Base-by-base conservation (phyloP, 2,888 invertebrate genomes). In the Odontocerum albicorne region DNA sequence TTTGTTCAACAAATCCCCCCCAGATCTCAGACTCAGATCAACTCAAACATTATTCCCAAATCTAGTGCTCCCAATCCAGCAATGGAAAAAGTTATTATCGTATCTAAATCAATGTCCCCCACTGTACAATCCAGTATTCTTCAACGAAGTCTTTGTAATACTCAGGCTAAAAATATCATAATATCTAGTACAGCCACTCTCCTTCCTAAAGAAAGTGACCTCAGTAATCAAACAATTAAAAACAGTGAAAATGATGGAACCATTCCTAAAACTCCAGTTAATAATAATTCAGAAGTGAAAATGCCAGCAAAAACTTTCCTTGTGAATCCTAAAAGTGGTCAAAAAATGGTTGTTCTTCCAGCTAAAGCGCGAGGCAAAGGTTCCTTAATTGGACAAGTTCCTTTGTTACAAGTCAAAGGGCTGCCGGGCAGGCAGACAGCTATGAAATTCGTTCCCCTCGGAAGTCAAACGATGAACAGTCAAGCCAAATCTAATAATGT, bases 261-360 rank as follows among this genome's bases (percentile, higher is more conserved):
- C 74, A 22, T 75, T n/a, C 35, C 52, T 8, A 60, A 55, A 46
- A 45, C 27, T 33, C 36, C 77, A 65, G 75, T 77, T 51, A 72
- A 77, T 43, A 76, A 75, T 17, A 74, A 77, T 21, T 74, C 77
- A 32, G 78, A 78, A 62, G 65, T 77, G 19, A 78, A 76, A 67
- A 74, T 78, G 6, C 76, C 77, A 0, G 72, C 78, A 7, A 78
- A 77, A 67, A 73, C 78, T 10, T 69, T 77, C 49, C 73, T 78
- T 38, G 64, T 78, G 22, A 78, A 77, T 64, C 75, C 75, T 4
- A 78, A 77, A 64, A 72, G 76, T 1, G 77, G 75, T 2, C 76
- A 74, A 62, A 78, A 77, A 63, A 77, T 78, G 78, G 75, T 78
- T 10, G 77, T 78, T 4, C 62, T 78, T 40, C 78, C 78, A 1